phyloP scores from a whole-genome alignment of 1,140 invertebrate species.

The Stegodyphus mimosarum region DNA sequence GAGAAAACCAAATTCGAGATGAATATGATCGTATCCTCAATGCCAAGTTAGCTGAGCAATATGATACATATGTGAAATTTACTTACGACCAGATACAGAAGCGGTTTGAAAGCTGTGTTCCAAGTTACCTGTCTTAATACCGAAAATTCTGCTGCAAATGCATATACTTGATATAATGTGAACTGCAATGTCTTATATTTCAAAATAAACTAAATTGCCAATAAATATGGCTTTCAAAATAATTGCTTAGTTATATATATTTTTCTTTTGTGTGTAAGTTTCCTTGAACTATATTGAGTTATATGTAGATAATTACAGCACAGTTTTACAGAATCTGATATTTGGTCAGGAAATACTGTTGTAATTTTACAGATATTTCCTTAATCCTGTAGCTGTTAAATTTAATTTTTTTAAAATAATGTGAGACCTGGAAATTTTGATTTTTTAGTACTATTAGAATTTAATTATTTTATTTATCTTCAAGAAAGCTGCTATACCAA shows the following conservation, averaged over 20 bases:
- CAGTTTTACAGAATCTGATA: no score
- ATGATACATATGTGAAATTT: conserved; percentile 97
- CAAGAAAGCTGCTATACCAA: no score
- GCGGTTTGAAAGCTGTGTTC: conserved; percentile 76
- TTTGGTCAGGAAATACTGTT: no score
- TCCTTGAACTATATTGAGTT: no score
- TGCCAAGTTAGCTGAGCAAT: conserved; percentile 94
- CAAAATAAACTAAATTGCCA: background rate
- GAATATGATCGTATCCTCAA: conserved; percentile 93
- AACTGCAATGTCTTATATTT: background rate
- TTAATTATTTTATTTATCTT: no score
- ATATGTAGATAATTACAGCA: no score
- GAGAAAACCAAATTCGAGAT: conserved; percentile 88
- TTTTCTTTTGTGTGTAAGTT: background rate
- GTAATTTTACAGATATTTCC: no score
- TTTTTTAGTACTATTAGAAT: no score
- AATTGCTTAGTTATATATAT: conserved; percentile 1
- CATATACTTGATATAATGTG: background rate
- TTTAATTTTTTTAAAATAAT: no score
- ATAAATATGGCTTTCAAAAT: background rate
- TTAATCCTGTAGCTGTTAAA: no score
- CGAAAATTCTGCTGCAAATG: no score
- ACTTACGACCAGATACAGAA: conserved; percentile 96
- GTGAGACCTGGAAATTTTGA: no score
- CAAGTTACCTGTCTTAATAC: conserved; percentile 61